A percentile compares a stretch with the other conserved stretches of the same genome.
phyloP scores from a whole-genome alignment of 2,888 invertebrate species.

The Agapostemon virescens region DNA sequence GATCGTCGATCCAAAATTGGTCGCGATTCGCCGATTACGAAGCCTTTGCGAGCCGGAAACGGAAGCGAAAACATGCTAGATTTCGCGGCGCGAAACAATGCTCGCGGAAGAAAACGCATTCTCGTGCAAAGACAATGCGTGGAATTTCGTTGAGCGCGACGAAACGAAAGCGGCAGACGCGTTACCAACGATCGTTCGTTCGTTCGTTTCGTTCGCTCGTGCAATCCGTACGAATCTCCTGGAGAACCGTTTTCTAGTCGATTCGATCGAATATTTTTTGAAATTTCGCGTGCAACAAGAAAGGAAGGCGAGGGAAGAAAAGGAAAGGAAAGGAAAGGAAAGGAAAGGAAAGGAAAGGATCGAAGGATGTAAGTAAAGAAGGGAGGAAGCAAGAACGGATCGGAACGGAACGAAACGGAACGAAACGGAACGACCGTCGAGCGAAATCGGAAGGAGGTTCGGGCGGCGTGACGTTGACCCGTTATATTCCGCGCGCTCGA shows the following conservation, averaged over 20 bases:
- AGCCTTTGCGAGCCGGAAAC: constrained; percentile 1
- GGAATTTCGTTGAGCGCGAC: constrained; percentile 65
- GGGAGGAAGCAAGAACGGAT: neutral
- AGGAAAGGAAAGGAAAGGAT: no score
- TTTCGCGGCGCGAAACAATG: constrained; percentile 55
- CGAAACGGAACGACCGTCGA: no score
- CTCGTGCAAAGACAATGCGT: constrained; percentile 71
- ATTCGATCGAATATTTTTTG: neutral
- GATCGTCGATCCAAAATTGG: neutral
- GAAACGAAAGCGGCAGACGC: constrained; percentile 52
- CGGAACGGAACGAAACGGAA: no score
- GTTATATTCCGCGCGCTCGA: constrained; percentile 59
- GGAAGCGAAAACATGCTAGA: neutral
- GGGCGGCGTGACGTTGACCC: constrained; percentile 69
- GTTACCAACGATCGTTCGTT: neutral
- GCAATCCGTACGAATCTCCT: neutral
- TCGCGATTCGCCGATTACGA: neutral
- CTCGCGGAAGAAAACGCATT: constrained; percentile 63
- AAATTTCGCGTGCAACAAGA: neutral
- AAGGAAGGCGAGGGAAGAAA: neutral
- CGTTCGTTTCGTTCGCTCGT: constrained; percentile 3
- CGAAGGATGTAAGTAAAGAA: neutral
- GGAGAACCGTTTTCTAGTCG: neutral
- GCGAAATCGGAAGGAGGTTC: constrained; percentile 65
- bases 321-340: neutral